Base-by-base conservation (phyloP, 1,140 invertebrate species). In the Calephelis nemesis region DNA sequence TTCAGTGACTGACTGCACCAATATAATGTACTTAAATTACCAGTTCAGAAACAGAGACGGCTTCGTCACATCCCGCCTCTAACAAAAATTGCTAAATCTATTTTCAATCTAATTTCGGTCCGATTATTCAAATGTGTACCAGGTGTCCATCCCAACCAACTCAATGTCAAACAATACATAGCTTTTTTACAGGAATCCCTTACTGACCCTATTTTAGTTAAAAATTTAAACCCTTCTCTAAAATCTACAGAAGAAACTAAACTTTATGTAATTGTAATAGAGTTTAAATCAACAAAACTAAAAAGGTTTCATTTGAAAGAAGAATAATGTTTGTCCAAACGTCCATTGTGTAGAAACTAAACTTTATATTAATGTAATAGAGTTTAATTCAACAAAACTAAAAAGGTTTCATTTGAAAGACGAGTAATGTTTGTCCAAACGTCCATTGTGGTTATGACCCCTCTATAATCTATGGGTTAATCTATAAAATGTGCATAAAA, bases 391-490 rank as follows among this genome's bases (percentile, higher is more conserved):
- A 67, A 13, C 49, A 52, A 58, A 47, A 47, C 47, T 50, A 12
- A 10, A n/a, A 62, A 60, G 65, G 63, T 62, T 54, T 68, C 47
- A 47, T 62, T 63, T 66, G 65, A 6, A 45, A 69, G 62, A 70
- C 70, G 69, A 62, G 48, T 60, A 72, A 70, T 75, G 62, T 80
- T 75, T 71, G 72, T 72, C 71, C 77, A 72, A 74, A 72, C 62
- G 47, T 75, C 75, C 72, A 80, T 83, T 84, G 78, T 81, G 74
- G 74, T 73, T 67, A 76, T 77, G 71, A 79, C 79, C 81, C 79
- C 72, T 70, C 68, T 74, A 69, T 62, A 70, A 69, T 74, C 67
- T 81, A 75, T 82, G 81, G 75, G 74, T 73, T 71, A 71, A 72
- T 74, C 50, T 70, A 67, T 67, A 75, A 71, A 72, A 73, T 67